Base-by-base conservation (phyloP, 2,888 invertebrate species). In the Agrotis segetum region DNA sequence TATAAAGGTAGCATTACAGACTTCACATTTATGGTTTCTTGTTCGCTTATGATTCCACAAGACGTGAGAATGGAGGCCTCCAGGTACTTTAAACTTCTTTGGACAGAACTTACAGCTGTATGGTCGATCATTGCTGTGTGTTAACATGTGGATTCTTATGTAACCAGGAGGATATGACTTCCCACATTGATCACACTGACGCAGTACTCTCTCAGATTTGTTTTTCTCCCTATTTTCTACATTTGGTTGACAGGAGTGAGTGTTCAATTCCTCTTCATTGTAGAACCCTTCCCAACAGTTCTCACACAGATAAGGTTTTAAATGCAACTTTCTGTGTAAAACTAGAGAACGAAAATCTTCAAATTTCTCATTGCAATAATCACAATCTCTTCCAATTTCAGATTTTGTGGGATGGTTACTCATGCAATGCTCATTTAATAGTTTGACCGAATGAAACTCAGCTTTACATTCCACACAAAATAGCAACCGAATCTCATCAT, bases 131-230 rank as follows among this genome's bases (percentile, higher is more conserved):
- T 88, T 91, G 65, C 95, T 91, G 58, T 96, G 96, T 17, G 95
- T 96, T 19, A 93, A 78, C 93, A 96, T 95, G 74, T 96, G 96
- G n/a, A 95, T 91, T 79, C 92, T 87, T 50, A 96, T 96, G 68
- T 96, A 96, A 0, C 96, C 94, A 0, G 93, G 92, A 0, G 96
- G 95, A 79, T 96, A 96, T 1, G 96, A 96, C 78, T 96, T 96
- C 0, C 96, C 96, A 82, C 96, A 96, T 75, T 96, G 95, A 76
- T 96, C 96, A 85, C 96, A 96, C 67, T 96, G 96, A 6, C 91
- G 85, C 70, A 95, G 79, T 0, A 89, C 79, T 82, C 83, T 91
- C 6, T 94, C 92, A 11, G 91, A 83, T 73, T 91, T 92, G 47
- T 81, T 87, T 71, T 90, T 92, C 44, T 90, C 90, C 72, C 91